Base-by-base conservation (phyloP, 2,797 vertebrate species). In the Chiroxiphia lanceolata region DNA sequence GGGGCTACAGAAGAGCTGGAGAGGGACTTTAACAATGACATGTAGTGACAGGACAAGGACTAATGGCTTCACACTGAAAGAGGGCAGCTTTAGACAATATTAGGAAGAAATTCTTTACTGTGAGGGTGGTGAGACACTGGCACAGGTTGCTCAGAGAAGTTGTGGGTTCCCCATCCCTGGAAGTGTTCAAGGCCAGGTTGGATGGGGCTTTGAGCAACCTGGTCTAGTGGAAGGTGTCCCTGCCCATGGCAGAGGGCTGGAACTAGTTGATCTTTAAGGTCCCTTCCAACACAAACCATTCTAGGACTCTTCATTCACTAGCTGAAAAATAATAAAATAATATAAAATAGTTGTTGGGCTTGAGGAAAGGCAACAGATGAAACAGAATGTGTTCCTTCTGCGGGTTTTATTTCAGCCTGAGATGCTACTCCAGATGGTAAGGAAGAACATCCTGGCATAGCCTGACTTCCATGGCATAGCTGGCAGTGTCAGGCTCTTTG, bases 361-460 rank as follows among this genome's bases (percentile, higher is more conserved):
- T 68, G 45, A 90, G 80, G 83, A 88, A 83, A 72, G 47, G 56
- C 83, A 94, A 18, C 47, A 86, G 83, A 69, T 74, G 44, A 90
- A 77, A 33, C 22, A 47, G 48, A 71, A 83, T 90, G 56, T 29
- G 1, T 83, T 83, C 67, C 47, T 86, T 95, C n/a, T 70, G 74
- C 67, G 74, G 79, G 23, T 69, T 93, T 93, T 50, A 67, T 64
- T 89, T 82, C 78, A 87, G 25, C 90, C 60, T 13, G 77, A 87
- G 64, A 25, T 53, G 38, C 77, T 70, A 2, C 70, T 94, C 80
- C 91, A 96, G 88, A 80, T 91, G 93, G 91, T 71, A 53, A 74
- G 71, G 70, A 90, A 83, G 16, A 95, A 42, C 67, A 79, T 59
- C 94, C 93, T 90, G 84, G 91, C 81, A 67, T 82, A 89, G 75